Percentiles rank a stretch among this genome's conserved stretches.
Evolutionary conservation across 2,113 vertebrate genomes (phyloP).

Genomic region (Sturnira hondurensis): DNA sequence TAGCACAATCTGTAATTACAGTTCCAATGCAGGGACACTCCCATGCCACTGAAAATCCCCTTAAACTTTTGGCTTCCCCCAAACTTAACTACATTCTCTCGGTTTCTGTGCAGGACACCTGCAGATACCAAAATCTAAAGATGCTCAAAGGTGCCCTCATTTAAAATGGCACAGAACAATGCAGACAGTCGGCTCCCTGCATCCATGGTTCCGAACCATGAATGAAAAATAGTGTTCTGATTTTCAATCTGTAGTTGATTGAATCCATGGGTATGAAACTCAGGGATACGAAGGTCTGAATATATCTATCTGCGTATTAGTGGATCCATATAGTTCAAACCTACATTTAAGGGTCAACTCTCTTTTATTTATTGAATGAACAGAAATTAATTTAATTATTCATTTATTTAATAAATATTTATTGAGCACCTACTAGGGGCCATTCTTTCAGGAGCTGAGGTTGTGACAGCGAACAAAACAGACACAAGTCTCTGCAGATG

Average conservation of each 20-base stretch:
- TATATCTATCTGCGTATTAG: background rate
- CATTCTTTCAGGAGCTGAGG: conserved; percentile 4
- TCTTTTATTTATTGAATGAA: conserved; percentile 15
- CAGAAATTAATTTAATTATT: conserved; percentile 32
- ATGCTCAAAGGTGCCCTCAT: background rate
- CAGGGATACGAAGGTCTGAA: no score
- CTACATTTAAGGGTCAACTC: background rate
- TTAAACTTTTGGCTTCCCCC: background rate
- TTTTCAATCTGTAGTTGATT: background rate
- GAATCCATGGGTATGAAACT: background rate
- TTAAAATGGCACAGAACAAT: background rate
- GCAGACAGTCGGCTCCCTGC: background rate
- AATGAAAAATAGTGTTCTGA: background rate
- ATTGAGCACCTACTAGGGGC: background rate
- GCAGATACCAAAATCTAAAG: background rate
- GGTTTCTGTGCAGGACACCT: background rate
- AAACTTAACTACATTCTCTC: background rate
- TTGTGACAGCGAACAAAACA: background rate
- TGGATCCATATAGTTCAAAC: background rate
- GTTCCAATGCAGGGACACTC: background rate
- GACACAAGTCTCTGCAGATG: background rate
- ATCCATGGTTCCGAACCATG: background rate
- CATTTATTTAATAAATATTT: conserved; percentile 27
- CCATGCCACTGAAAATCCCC: background rate
- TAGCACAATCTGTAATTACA: background rate